These are phyloP conservation scores for Pocillopora meandrina DNA, from an alignment of 92 coral and sea anemone genomes.

Conservation along the genomic window DNA sequence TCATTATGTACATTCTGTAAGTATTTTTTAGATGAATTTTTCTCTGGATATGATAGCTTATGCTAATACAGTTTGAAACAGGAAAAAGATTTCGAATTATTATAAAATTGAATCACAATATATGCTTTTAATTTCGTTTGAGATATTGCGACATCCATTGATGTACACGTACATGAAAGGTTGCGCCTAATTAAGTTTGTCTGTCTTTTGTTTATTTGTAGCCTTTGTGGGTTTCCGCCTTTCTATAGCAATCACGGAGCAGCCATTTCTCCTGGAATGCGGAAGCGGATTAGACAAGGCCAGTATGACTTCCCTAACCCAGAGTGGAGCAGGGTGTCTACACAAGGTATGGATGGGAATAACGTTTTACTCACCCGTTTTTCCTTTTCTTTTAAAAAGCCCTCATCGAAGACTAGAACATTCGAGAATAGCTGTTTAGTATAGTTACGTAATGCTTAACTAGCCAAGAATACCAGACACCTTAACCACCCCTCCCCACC, in stretches of 20 bases:
- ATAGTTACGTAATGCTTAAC: too few relatives aligned
- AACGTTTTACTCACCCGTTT: too few relatives aligned
- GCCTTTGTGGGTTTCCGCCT: slow-evolving; percentile 98
- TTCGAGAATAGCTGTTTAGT: too few relatives aligned
- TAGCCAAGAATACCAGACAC: too few relatives aligned
- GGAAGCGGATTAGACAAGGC: slow-evolving; percentile 94
- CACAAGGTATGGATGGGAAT: slow-evolving; percentile 60
- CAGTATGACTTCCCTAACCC: slow-evolving; percentile 96
- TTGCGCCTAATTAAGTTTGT: neutral
- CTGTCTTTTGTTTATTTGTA: slow-evolving; percentile 16
- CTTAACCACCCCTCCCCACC: too few relatives aligned
- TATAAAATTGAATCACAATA: too few relatives aligned
- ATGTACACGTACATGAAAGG: too few relatives aligned
- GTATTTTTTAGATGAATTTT: slow-evolving; percentile 24
- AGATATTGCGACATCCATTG: too few relatives aligned
- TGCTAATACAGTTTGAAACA: neutral
- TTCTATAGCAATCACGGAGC: slow-evolving; percentile 99
- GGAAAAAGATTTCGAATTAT: too few relatives aligned
- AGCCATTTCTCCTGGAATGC: slow-evolving; percentile 98
- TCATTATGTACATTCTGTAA: slow-evolving; percentile 94
- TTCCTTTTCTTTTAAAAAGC: too few relatives aligned
- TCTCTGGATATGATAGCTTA: neutral
- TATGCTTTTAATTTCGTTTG: too few relatives aligned
- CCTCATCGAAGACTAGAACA: too few relatives aligned
- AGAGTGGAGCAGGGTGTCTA: slow-evolving; percentile 93